phyloP scores from a whole-genome alignment of 2,113 vertebrate species.

The Bothrops jararaca region DNA sequence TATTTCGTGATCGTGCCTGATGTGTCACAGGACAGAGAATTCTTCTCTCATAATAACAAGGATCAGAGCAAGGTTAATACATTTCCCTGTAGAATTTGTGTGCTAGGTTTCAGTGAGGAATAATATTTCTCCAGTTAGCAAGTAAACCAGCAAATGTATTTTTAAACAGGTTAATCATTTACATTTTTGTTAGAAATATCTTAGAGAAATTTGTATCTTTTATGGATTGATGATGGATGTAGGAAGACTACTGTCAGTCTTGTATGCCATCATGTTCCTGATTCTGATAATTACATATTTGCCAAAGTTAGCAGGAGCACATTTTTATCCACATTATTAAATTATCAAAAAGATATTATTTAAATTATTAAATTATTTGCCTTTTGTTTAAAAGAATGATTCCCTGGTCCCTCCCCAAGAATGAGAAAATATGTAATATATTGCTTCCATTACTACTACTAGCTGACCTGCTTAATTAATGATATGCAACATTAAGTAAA shows the following conservation, averaged over 20 bases:
- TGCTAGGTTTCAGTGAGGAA: not conserved
- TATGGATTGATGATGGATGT: not conserved
- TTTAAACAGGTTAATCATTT: slow-evolving; percentile 2
- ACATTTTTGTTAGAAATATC: not conserved
- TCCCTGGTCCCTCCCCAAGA: not conserved
- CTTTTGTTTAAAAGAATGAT: not conserved
- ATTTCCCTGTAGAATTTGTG: not conserved
- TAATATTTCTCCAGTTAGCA: not conserved
- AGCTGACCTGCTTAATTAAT: not conserved
- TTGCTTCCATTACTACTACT: not conserved
- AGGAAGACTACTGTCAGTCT: not conserved
- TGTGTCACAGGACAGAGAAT: not conserved
- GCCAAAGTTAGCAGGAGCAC: not conserved
- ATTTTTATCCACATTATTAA: not conserved
- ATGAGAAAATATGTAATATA: not conserved
- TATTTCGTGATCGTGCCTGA: not conserved
- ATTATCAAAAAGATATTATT: not conserved
- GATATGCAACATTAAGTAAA: not conserved
- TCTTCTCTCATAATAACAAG: not conserved
- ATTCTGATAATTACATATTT: not conserved
- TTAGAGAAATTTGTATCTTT: not conserved
- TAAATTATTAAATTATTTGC: not conserved
- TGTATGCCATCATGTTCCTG: not conserved
- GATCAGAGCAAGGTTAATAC: not conserved
- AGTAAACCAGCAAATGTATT: not conserved